Conservation (phyloP, 1,140 invertebrate species). For the Heliconius congener region DNA sequence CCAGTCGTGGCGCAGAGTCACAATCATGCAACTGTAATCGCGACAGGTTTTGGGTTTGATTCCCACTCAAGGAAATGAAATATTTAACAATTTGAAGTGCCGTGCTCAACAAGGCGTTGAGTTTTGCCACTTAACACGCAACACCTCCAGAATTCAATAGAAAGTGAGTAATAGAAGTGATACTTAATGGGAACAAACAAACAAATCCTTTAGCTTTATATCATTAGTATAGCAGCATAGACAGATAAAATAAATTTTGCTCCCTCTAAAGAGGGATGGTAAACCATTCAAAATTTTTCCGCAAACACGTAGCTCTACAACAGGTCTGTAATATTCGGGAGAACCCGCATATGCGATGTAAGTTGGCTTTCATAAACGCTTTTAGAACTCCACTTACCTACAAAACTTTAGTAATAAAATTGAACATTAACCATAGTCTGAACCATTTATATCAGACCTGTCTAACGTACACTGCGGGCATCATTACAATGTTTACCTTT, state of each 20-base stretch:
- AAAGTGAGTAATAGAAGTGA: not conserved
- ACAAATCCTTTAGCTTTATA: not conserved
- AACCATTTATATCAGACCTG: constrained; percentile 40
- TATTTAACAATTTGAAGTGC: too few species aligned
- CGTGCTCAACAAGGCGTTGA: not conserved
- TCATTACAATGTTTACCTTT: constrained; percentile 31
- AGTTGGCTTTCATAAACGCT: constrained; percentile 35
- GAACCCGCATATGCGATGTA: constrained; percentile 25
- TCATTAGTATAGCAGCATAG: not conserved
- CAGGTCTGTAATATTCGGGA: not conserved
- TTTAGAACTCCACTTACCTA: constrained; percentile 32
- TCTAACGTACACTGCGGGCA: constrained; percentile 31
- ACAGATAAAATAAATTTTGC: too few species aligned
- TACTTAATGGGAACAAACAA: not conserved
- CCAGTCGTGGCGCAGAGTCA: too few species aligned
- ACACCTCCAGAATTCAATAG: not conserved
- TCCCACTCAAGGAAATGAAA: too few species aligned
- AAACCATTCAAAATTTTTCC: not conserved
- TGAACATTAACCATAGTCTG: constrained; percentile 39
- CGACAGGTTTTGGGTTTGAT: too few species aligned
- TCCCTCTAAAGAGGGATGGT: too few species aligned
- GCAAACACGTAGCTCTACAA: not conserved
- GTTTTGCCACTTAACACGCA: not conserved
- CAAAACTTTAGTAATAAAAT: constrained; percentile 40
- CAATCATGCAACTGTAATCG: too few species aligned